Evolutionary conservation across 2,888 invertebrate genomes (phyloP).

Genomic region (Rhopalosiphum nymphaeae): DNA sequence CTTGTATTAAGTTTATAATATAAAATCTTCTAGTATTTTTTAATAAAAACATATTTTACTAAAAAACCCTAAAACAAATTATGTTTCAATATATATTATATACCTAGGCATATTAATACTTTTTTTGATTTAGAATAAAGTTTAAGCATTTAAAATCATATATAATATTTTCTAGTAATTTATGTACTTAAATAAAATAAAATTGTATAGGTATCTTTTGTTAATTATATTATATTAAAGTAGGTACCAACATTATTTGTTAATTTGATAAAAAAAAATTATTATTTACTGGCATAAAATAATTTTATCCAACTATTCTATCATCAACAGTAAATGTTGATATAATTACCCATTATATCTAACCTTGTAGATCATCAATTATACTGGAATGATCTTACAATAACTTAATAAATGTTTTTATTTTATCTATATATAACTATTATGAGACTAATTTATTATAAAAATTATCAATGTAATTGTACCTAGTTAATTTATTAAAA

Average conservation of each 20-base stretch:
- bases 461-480: background rate
- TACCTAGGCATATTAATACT: background rate
- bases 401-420: background rate
- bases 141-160: background rate
- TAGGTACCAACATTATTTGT: background rate
- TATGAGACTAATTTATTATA: background rate
- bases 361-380: background rate
- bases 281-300: background rate
- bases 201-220: background rate
- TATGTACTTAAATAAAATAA: background rate
- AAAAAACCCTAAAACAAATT: too few relatives aligned
- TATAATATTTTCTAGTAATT: background rate
- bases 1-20: too few relatives aligned
- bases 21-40: too few relatives aligned
- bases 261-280: background rate
- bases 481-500: background rate
- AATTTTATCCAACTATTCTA: too few relatives aligned
- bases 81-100: too few relatives aligned
- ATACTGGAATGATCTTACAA: background rate
- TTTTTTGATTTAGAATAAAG: background rate
- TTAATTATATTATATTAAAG: background rate
- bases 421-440: background rate
- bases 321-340: background rate
- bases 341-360: background rate
- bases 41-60: too few relatives aligned